phyloP scores from a whole-genome alignment of 2,888 invertebrate genomes.

The Tineola bisselliella region DNA sequence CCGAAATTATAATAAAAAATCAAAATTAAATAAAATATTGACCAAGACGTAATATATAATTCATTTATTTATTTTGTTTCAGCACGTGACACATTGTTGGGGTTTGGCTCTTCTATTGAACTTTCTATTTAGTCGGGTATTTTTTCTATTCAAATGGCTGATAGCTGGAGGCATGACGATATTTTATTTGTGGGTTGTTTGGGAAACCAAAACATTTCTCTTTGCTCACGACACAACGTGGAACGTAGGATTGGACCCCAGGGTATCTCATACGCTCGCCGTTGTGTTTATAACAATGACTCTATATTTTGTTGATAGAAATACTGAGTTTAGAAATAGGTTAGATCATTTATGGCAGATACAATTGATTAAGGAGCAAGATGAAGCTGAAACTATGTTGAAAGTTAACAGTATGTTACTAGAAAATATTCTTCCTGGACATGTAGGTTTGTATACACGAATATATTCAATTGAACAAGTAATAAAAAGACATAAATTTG shows the following conservation, averaged over 20 bases:
- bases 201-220: slow-evolving; percentile 66
- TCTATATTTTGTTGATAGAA: slow-evolving; percentile 86
- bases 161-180: slow-evolving; percentile 72
- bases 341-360: slow-evolving; percentile 79
- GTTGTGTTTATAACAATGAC: slow-evolving; percentile 79
- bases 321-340: slow-evolving; percentile 88
- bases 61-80: slow-evolving; percentile 30
- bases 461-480: too few species aligned
- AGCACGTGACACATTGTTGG: slow-evolving; percentile 83
- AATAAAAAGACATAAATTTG: too few species aligned
- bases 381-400: slow-evolving; percentile 85
- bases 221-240: slow-evolving; percentile 72
- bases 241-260: slow-evolving; percentile 74
- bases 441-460: slow-evolving; percentile 74
- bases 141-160: slow-evolving; percentile 82
- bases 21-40: too few species aligned
- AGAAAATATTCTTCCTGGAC: slow-evolving; percentile 91
- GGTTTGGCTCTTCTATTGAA: slow-evolving; percentile 73
- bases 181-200: slow-evolving; percentile 76
- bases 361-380: slow-evolving; percentile 82
- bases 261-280: slow-evolving; percentile 77
- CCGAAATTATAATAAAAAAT: too few species aligned
- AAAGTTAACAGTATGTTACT: slow-evolving; percentile 89
- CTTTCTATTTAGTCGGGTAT: slow-evolving; percentile 86
- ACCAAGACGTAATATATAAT: too few species aligned